Evolutionary conservation across 2,797 vertebrate species (phyloP), one percentile per base, ranked within the genome.

Genomic region (Prunella strophiata): DNA sequence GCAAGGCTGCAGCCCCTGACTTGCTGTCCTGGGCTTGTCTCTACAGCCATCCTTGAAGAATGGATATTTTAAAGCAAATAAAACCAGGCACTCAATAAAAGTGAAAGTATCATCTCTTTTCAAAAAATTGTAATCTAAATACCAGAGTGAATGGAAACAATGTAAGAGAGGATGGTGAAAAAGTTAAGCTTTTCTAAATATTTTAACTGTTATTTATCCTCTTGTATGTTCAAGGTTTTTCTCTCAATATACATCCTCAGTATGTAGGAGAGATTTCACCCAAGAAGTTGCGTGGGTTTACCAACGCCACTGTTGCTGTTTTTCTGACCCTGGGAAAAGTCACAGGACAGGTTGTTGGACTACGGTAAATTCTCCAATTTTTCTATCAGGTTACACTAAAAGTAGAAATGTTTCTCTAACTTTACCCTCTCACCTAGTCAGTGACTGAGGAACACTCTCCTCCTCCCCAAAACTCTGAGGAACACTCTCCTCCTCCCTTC

Each of bases 251-350:
- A 66, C 99, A 99, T 80, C 99, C 99, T 71, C 99, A 99, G 98
- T 99, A 99, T 92, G 98, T 99, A 93, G 99, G 98, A 94, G 99
- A 99, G 97, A 98, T 98, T 68, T 98, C 98, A 48, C 99, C 99
- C 27, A 99, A 98, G 97, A 98, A 99, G 92, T 89, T 99, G 42
- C 98, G 99, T 87, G 99, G 99, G 26, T 98, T 99, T 3, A 92
- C 98, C 78, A 98, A 99, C 26, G 80, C 99, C 94, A 98, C 98
- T 13, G 98, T 98, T 18, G 97, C 98, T 57, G 97, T 99, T 88
- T 99, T 99, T 91, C 98, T 98, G 22, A 97, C 98, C 13, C 98
- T 99, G 65, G 99, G 99, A 27, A 98, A 99, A 5, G 96, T 99
- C 62, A 88, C 98, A 65, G 99, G 98, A 92, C 99, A 99, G 91